phyloP scores from a whole-genome alignment of 2,113 vertebrate genomes.

The Ancistrus triradiatus region DNA sequence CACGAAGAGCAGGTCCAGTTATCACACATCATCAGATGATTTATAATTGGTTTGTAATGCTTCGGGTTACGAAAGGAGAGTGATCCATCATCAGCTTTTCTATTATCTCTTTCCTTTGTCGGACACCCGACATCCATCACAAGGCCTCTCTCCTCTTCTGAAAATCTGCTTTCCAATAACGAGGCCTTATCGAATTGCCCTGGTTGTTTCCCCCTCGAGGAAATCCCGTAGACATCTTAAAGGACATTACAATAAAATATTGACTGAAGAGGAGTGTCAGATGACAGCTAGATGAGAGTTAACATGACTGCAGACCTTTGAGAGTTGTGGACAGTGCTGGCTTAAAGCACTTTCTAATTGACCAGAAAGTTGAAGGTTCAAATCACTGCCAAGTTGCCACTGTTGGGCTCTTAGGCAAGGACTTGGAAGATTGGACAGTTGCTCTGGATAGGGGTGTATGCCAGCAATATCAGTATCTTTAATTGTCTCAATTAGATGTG shows the following conservation, averaged over 20 bases:
- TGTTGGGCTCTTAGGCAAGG: no score
- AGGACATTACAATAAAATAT: background rate
- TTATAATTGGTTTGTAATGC: conserved; percentile 27
- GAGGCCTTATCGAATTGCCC: background rate
- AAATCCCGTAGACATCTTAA: background rate
- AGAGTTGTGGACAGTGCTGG: no score
- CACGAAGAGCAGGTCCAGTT: background rate
- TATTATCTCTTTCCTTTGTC: conserved; percentile 19
- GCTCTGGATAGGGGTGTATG: no score
- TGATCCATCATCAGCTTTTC: conserved; percentile 36
- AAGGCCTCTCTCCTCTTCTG: conserved; percentile 5
- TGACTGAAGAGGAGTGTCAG: background rate
- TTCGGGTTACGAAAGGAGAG: conserved; percentile 16
- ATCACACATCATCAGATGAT: conserved; percentile 1
- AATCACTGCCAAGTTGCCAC: no score
- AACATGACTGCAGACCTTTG: no score
- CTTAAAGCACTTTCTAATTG: no score
- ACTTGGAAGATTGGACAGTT: no score
- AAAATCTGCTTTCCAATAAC: conserved; percentile 4
- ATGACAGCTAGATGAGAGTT: no score
- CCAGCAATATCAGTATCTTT: no score
- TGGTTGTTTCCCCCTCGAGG: background rate
- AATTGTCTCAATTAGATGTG: no score
- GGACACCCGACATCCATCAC: conserved; percentile 9
- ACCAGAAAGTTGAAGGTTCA: no score